Evolutionary conservation across 2,113 vertebrate species (phyloP).

Genomic region (Ptilorrhoa leucosticta): DNA sequence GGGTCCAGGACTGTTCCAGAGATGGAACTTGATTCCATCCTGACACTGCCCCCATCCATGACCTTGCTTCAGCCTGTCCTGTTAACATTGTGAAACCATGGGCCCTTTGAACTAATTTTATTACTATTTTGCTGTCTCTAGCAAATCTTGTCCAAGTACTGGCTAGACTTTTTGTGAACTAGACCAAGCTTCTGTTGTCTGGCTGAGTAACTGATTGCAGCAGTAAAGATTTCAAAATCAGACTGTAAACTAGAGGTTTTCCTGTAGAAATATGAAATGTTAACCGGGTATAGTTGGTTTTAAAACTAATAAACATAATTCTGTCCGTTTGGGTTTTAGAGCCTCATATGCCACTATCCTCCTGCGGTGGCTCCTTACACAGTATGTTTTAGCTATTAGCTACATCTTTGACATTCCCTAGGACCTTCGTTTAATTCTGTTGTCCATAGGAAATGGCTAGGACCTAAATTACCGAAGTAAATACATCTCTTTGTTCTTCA

Average conservation of each 20-base stretch:
- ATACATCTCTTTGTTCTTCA: rapidly evolving
- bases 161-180: not conserved
- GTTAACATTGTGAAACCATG: not conserved
- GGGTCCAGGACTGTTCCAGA: not conserved
- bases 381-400: not conserved
- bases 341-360: rapidly evolving
- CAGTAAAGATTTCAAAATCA: not conserved
- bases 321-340: not conserved
- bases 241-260: not conserved
- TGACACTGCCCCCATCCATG: not conserved
- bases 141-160: not conserved
- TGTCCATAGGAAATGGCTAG: not conserved
- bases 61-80: not conserved
- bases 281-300: not conserved
- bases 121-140: not conserved
- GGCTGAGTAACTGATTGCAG: not conserved
- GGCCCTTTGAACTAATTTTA: not conserved
- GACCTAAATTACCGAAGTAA: not conserved
- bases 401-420: not conserved
- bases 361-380: not conserved
- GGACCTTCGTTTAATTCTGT: not conserved
- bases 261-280: not conserved
- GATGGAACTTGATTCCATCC: not conserved
- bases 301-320: not conserved
- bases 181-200: not conserved